Evolutionary conservation across 2,113 vertebrate genomes (phyloP), one percentile per base, ranked within the genome.

Genomic region (Thermophis baileyi): DNA sequence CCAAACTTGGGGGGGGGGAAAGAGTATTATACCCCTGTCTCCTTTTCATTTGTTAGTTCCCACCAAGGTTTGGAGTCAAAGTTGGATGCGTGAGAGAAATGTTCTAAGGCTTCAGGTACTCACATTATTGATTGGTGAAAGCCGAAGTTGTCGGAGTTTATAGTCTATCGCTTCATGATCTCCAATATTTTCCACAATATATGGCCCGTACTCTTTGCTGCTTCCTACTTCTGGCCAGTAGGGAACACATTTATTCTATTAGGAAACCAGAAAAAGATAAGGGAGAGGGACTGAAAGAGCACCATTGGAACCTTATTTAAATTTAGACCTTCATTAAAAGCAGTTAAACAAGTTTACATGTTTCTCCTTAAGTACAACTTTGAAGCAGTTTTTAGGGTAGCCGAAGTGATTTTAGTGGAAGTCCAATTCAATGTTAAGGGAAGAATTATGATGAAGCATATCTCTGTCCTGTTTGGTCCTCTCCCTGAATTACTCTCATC

Each of bases 201-300:
- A 99, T 1, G 49, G 93, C 0, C 99, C 98, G 0, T 97, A 96
- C 25, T 97, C 97, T 8, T 98, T 98, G 0, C 91, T 96, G 40
- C n/a, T 89, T 7, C 98, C 95, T 55, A 85, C 3, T 0, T 98
- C 98, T 0, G 99, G 99, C 99, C 99, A 99, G 96, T 99, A 99
- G 0, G 98, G 98, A 44, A 99, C 98, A 60, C 99, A 99, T 92
- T 99, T 99, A 96, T 98, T 99, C 99, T 99, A 95, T 4, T 90
- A 94, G 93, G 96, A 87, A 92, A 93, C 47, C 93, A 87, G 74
- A 27, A 63, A n/a, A 18, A 69, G 20, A 1, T 9, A 12, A 5
- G 40, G 16, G 9, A 6, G 1, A 35, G 30, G 94, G 40, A 92
- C n/a, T 94, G 47, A 92, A 54, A 18, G 74, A 0, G 30, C 91